phyloP scores from a whole-genome alignment of 2,113 vertebrate genomes.

The Chrysemys picta region DNA sequence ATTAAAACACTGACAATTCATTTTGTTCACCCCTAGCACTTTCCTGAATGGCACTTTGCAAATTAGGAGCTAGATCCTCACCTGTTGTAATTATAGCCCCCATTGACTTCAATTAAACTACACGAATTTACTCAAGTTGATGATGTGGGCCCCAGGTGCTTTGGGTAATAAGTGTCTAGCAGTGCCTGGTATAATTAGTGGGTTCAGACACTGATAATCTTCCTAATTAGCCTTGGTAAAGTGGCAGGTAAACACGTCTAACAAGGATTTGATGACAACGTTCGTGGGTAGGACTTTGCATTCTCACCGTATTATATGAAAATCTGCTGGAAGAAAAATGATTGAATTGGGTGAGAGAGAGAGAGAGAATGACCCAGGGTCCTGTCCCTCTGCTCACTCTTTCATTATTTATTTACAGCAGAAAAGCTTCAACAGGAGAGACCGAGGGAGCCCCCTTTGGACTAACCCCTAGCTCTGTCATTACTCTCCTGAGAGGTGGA shows the following conservation, averaged over 20 bases:
- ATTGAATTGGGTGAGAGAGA: neutral
- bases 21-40: neutral
- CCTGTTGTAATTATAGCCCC: neutral
- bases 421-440: neutral
- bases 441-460: neutral
- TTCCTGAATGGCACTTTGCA: neutral
- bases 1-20: neutral
- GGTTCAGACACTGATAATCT: neutral
- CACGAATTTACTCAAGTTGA: neutral
- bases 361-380: neutral
- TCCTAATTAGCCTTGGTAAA: conserved; percentile 17
- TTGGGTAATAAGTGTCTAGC: neutral
- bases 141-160: neutral
- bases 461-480: neutral
- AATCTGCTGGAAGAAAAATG: neutral
- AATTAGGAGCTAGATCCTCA: neutral
- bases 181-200: neutral
- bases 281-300: neutral
- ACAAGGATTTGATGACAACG: neutral
- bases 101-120: neutral
- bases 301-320: neutral
- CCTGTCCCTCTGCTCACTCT: neutral
- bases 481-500: neutral
- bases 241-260: neutral
- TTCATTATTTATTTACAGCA: neutral